Conservation (phyloP, 2,113 vertebrate species). For the Hemiprocne comata region DNA sequence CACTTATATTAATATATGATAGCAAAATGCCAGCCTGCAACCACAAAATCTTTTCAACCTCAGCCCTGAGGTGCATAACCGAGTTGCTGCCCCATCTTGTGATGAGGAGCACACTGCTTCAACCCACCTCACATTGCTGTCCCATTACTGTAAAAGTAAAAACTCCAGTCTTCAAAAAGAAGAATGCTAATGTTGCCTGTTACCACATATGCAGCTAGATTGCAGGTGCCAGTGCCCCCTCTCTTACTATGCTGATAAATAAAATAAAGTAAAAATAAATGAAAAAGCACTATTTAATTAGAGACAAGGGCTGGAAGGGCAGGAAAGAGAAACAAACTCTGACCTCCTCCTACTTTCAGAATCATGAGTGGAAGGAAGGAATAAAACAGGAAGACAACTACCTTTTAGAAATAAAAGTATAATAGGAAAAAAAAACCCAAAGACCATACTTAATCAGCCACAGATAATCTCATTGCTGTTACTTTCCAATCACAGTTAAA, state of each 20-base stretch:
- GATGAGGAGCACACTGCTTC: not conserved
- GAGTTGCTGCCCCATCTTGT: not conserved
- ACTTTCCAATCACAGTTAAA: not conserved
- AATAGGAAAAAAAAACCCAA: too few relatives aligned
- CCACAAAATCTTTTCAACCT: not conserved
- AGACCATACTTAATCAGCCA: not conserved
- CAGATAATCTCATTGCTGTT: not conserved
- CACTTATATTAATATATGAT: not conserved
- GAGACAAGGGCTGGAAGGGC: not conserved
- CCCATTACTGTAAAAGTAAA: not conserved
- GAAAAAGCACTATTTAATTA: not conserved
- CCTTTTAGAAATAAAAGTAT: not conserved
- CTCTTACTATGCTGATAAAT: not conserved
- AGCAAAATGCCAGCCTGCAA: not conserved
- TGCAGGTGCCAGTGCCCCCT: too few relatives aligned
- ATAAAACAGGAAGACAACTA: not conserved
- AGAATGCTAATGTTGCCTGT: not conserved
- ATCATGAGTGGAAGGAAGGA: not conserved
- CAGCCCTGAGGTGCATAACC: accelerated
- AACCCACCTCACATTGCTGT: not conserved
- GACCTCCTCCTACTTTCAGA: not conserved
- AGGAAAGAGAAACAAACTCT: not conserved
- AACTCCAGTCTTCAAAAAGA: accelerated
- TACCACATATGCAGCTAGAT: not conserved
- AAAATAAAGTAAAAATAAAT: too few relatives aligned